Evolutionary conservation across 92 coral and sea anemone species (phyloP).

Genomic region (Siderastrea siderea): DNA sequence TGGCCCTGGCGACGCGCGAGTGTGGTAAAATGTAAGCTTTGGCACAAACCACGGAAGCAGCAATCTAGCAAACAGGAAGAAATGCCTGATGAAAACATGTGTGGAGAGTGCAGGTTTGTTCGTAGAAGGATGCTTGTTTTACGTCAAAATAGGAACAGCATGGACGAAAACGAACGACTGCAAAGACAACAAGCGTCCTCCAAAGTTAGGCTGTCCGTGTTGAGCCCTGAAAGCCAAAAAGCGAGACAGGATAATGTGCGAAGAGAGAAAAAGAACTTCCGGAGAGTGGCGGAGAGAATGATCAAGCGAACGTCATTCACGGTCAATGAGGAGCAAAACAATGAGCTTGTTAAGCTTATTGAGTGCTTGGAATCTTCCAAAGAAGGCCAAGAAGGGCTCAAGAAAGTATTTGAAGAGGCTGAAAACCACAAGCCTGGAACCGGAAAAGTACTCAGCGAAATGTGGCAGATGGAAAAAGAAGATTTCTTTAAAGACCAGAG

Average conservation of each 20-base stretch:
- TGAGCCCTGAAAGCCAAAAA: slow-evolving; percentile 24
- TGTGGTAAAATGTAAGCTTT: not conserved
- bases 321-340: slow-evolving; percentile 37
- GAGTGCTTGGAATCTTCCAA: slow-evolving; percentile 28
- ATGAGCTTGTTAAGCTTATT: slow-evolving; percentile 22
- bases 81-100: slow-evolving; percentile 20
- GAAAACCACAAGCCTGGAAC: slow-evolving; percentile 40
- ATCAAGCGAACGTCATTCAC: slow-evolving; percentile 33
- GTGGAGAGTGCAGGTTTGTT: slow-evolving; percentile 26
- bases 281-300: slow-evolving; percentile 22
- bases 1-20: slow-evolving; percentile 11
- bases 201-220: slow-evolving; percentile 27
- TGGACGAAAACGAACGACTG: slow-evolving; percentile 23
- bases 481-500: slow-evolving; percentile 32
- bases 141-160: slow-evolving; percentile 12
- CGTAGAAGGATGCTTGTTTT: slow-evolving; percentile 27
- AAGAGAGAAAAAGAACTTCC: slow-evolving; percentile 22
- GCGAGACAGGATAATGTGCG: slow-evolving; percentile 24
- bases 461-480: slow-evolving; percentile 51
- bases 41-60: not conserved
- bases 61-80: not conserved
- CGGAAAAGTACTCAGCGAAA: slow-evolving; percentile 25
- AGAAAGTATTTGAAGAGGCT: slow-evolving; percentile 40
- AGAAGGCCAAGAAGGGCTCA: slow-evolving; percentile 33
- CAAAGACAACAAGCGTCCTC: slow-evolving; percentile 35